phyloP scores from a whole-genome alignment of 2,113 vertebrate genomes.

The Corythoichthys intestinalis region DNA sequence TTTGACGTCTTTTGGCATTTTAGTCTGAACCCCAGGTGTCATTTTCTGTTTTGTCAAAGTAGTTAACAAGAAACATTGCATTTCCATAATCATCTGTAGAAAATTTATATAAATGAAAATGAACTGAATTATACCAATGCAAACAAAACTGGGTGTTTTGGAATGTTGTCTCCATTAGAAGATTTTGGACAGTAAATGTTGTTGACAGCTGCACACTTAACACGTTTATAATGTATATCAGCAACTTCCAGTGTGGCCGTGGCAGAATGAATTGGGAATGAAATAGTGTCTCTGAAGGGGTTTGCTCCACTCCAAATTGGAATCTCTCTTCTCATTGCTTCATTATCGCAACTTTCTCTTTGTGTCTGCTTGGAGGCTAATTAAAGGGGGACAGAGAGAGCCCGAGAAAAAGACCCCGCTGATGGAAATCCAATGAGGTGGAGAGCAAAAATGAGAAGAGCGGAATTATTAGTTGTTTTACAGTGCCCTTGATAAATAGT shows the following conservation, averaged over 20 bases:
- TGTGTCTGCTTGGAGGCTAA: constrained; percentile 61
- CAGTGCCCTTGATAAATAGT: constrained; percentile 51
- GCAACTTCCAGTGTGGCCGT: constrained; percentile 35
- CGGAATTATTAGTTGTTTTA: constrained; percentile 46
- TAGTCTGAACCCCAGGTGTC: background rate
- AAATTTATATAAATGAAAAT: background rate
- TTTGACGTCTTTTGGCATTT: background rate
- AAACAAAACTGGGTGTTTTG: background rate
- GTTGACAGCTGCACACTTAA: constrained; percentile 10
- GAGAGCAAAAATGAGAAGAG: constrained; percentile 45
- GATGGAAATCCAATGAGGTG: constrained; percentile 63
- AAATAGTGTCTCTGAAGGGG: constrained; percentile 42
- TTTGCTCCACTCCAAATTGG: constrained; percentile 48
- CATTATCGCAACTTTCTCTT: constrained; percentile 55
- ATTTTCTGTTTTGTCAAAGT: background rate
- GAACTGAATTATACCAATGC: background rate
- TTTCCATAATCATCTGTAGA: background rate
- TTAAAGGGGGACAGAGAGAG: constrained; percentile 49
- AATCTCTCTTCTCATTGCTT: constrained; percentile 46
- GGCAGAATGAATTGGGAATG: constrained; percentile 37
- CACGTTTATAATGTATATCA: constrained; percentile 1
- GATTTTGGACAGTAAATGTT: background rate
- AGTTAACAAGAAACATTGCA: background rate
- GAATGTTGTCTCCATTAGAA: background rate
- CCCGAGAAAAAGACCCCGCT: constrained; percentile 54